Evolutionary conservation across 2,113 vertebrate species (phyloP), one percentile per base, ranked within the genome.

Genomic region (Saguinus imperator): DNA sequence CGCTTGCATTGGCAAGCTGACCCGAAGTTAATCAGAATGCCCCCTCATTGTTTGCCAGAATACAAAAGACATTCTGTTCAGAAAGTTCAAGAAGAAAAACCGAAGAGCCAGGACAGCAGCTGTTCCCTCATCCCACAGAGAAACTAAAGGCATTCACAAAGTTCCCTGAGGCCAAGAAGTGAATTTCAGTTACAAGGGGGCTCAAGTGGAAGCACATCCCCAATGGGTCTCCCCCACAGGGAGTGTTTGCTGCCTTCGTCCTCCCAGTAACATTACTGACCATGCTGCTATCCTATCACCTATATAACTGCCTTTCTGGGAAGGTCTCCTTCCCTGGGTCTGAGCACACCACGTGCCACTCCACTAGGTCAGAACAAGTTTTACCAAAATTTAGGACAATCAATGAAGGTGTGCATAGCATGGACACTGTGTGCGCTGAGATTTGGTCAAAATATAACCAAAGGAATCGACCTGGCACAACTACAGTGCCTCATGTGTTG

Each of bases 41-140:
- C 98, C 98, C 98, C 98, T 98, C 98, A 99, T 99, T 99, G 99
- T 99, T 98, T 98, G 98, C 98, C 89, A 91, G 91, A 98, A 98
- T 96, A 99, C 99, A 99, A 99, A 99, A 99, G 99, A 97, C 95
- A 97, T 97, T 98, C 98, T 99, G 99, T 99, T 98, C 96, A 92
- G 97, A 98, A 98, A 98, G 97, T 98, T 98, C 98, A 98, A 98
- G 98, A 98, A 98, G 98, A 97, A 98, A 98, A 98, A 96, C 57
- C 0, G 21, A 98, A 98, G 94, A 98, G 98, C 98, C 97, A 98
- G 97, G 97, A 98, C 94, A 68, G 87, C 97, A 96, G 97, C 97
- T 97, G 97, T 97, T 96, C 96, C 92, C 50, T 94, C 79, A 73
- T 48, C 95, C 87, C 77, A 96, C 76, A 82, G 87, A 97, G 94